Base-by-base conservation (phyloP, 2,113 vertebrate genomes). In the Pelecanoides urinatrix region DNA sequence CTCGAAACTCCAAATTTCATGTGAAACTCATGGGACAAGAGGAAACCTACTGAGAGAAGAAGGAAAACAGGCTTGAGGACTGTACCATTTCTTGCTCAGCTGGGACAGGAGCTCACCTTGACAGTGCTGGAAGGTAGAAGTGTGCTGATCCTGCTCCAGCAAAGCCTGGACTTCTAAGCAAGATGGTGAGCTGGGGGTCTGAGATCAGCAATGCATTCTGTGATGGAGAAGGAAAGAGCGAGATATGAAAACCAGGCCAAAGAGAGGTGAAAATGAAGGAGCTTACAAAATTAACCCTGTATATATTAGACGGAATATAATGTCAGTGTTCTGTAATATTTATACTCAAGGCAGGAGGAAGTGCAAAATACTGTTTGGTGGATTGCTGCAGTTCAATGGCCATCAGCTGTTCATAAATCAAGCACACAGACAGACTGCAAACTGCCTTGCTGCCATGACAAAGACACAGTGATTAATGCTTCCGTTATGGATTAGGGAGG, bases 331-430 rank as follows among this genome's bases (percentile, higher is more conserved):
- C 42, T 85, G n/a, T 82, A 91, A 72, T 78, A 38, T 75, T 73
- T 73, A 40, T n/a, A 49, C 73, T 65, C 53, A 16, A 81, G 62
- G 55, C 61, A 81, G 56, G 83, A 86, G 36, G 52, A 84, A 81
- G 71, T 32, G 68, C 68, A 52, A 68, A 94, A 68, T 23, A 55
- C 47, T 79, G 73, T 78, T 94, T 70, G 86, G 84, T 76, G 53
- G 70, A 86, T 63, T 94, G 62, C 45, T 92, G 91, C 89, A 94
- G 94, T 96, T 96, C 94, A 97, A 13, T 91, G 95, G 87, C 91
- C 77, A 92, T 90, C 94, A 94, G 77, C 80, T 90, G 86, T 58
- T 96, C 91, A 92, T 96, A 97, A 96, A 97, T 97, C 92, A 94
- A 88, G 32, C 18, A 49, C 45, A 42, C 40, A 82, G 65, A 68